Evolutionary conservation across 2,113 vertebrate genomes (phyloP).

Genomic region (Engystomops pustulosus): DNA sequence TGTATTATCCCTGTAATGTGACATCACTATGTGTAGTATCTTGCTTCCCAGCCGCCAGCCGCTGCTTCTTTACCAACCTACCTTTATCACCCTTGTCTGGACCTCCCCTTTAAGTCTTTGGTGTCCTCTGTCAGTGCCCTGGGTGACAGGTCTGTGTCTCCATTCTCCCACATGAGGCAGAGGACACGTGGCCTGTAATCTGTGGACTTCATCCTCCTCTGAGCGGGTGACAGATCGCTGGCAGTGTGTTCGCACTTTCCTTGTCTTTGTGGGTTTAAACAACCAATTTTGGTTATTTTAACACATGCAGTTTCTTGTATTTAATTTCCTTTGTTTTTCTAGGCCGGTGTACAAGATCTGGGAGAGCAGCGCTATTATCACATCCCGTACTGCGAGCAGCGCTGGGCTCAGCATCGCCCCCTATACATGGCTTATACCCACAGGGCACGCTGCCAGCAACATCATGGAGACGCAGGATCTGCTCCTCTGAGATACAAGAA

Average conservation of each 20-base stretch:
- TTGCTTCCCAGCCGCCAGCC: no score
- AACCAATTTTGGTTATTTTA: constrained; percentile 58
- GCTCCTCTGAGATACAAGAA: no score
- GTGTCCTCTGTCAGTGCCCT: not conserved
- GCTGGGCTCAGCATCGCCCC: not conserved
- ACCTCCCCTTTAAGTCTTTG: not conserved
- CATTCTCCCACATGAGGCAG: not conserved
- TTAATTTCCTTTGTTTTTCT: constrained; percentile 60
- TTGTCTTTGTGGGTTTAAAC: constrained; percentile 56
- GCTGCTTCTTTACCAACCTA: no score
- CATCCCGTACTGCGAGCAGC: constrained; percentile 43
- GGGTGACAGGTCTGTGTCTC: not conserved
- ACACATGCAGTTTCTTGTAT: constrained; percentile 58
- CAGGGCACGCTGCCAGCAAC: constrained; percentile 21
- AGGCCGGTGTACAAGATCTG: constrained; percentile 52
- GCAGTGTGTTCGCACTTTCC: constrained; percentile 30
- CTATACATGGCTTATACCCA: not conserved
- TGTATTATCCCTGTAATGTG: no score
- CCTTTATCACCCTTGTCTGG: no score
- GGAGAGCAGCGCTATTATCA: constrained; percentile 50
- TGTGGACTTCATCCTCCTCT: not conserved
- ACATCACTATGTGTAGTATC: no score
- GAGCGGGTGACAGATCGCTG: constrained; percentile 45
- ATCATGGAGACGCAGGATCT: constrained; percentile 1
- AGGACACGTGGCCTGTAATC: constrained; percentile 3